Base-by-base conservation (phyloP, 1,140 invertebrate genomes). In the Sogatella furcifera region DNA sequence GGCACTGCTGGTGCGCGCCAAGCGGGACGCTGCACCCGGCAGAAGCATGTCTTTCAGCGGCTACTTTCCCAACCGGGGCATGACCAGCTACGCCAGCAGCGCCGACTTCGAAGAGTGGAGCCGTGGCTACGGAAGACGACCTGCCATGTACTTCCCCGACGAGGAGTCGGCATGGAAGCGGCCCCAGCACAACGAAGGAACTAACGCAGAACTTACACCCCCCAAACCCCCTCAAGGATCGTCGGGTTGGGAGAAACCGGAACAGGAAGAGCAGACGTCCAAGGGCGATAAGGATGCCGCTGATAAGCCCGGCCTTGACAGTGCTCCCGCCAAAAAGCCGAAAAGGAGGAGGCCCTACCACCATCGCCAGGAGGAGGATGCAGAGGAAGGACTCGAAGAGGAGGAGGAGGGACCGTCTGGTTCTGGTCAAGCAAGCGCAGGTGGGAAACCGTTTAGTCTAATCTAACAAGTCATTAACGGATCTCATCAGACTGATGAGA, bases 41-140 rank as follows among this genome's bases (percentile, higher is more conserved):
- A 11, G 67, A 0, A 57, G 64, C 9, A 62, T 65, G 28, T 64
- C 66, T n/a, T 67, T 64, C 52, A 66, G 63, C 54, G 66, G 68
- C 8, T 69, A 62, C 57, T 59, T 65, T 34, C 68, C 68, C 9
- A 59, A 60, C 17, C 62, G 60, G 3, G 62, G 65, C 11, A 61
- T 69, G 61, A 55, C 68, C 22, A 62, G 63, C 13, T 65, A 66
- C 43, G 61, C 66, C 5, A 62, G 57, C 6, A 53, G 42, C 13
- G 61, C 53, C 21, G 64, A 63, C 41, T 56, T 52, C 34, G 9
- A n/a, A 15, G 24, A 49, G 17, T 42, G 46, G 52, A 55, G 28
- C 28, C 24, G 24, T n/a, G 59, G 38, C 19, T 21, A 42, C 17
- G 38, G 43, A 11, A 6, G 34, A 10, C 8, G 34, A 38, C 34